Evolutionary conservation across 2,113 vertebrate genomes (phyloP), one percentile per base, ranked within the genome.

Genomic region (Clarias gariepinus): DNA sequence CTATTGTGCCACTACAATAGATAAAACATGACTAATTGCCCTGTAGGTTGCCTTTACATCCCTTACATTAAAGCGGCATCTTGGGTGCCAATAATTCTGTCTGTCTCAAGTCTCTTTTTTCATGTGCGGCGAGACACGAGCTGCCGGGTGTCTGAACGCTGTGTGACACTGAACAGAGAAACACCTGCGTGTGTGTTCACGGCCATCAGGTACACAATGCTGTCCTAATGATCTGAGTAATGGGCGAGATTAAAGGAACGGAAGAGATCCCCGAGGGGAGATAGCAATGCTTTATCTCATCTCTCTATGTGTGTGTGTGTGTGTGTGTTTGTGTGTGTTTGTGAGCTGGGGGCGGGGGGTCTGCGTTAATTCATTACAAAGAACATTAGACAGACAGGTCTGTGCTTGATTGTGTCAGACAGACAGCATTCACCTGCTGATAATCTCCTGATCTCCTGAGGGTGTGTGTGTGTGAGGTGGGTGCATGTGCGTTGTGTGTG

Each of bases 211-310:
- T 36, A 73, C 81, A 86, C 86, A 89, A 89, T 89, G 68, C 63
- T 19, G 57, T 41, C 83, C 81, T 87, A 87, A 90, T 89, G 88
- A 91, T 87, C 87, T 83, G 88, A 90, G 86, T 87, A 76, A 41
- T 83, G 55, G 81, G 77, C 13, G 21, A 88, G 88, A 90, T 90
- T 81, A 89, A 88, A 90, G 89, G 83, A 80, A 64, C 69, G 30
- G 85, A 63, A 79, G 80, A 76, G 52, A 77, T 33, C 55, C 66
- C n/a, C 66, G 28, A 58, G 84, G 66, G 64, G 82, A 33, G 81
- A 80, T 87, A 86, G 81, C 88, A 86, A 83, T 87, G 83, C 69
- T 85, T 87, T 88, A 47, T 84, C 85, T 90, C 41, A 76, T 30
- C 82, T 90, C 63, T 86, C 80, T 77, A 30, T 86, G 61, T 47